Evolutionary conservation across 2,888 invertebrate species (phyloP), one percentile per base, ranked within the genome.

Genomic region (Doris montereyensis): DNA sequence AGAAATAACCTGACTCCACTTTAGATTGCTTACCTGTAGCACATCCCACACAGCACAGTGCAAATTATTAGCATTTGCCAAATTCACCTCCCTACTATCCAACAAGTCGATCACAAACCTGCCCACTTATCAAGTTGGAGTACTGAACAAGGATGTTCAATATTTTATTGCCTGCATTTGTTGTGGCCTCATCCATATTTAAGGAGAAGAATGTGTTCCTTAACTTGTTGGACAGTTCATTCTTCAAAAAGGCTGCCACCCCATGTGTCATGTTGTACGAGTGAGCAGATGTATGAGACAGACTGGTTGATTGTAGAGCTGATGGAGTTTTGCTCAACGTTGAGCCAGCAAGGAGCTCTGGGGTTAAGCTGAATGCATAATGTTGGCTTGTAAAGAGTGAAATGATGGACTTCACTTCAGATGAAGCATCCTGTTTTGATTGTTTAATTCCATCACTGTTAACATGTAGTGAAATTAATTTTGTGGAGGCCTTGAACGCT

Each of bases 111-210:
- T n/a, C 10, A 58, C 60, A 4, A 57, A 5, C 21, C 60, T 58
- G 21, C 26, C 28, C 17, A 17, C 8, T 24, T 28, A 26, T 30
- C 17, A 17, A 21, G 32, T 74, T 60, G 60, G 5, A 74, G 58
- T 58, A 58, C 74, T 74, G 74, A 3, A 60, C 74, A n/a, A 74
- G 13, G 3, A 74, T 28, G 24, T 74, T 74, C 17, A 74, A 30
- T 4, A 74, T 58, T 58, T 74, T 74, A 60, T 74, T 34, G 13
- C 70, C 70, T n/a, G 70, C 70, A 24, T 70, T 70, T 3, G 21
- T 70, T 10, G 52, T 41, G 52, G 52, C 52, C 52, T 73, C 73
- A 73, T 73, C 73, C 41, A 73, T 57, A 28, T 73, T 73, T 17
- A 73, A 26, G 26, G 52, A 26, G n/a, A 73, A 73, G 34, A 73